Evolutionary conservation across 2,113 vertebrate genomes (phyloP).

Genomic region (Carlito syrichta): DNA sequence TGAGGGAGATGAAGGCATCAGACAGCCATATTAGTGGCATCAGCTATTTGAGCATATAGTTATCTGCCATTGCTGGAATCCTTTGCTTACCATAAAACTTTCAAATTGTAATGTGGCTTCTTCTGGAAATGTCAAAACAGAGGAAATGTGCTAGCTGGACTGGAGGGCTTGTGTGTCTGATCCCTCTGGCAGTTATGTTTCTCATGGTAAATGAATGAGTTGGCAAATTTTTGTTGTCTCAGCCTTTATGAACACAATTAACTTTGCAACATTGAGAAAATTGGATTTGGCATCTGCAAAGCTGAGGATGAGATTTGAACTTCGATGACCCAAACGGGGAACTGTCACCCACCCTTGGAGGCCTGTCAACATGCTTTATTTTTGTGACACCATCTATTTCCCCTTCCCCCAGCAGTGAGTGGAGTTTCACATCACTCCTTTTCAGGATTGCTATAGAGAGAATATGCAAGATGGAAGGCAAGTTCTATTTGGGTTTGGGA

Average conservation of each 20-base stretch:
- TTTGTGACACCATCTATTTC: background rate
- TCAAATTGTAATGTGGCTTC: background rate
- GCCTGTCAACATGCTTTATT: background rate
- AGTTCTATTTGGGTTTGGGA: background rate
- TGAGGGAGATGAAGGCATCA: too few relatives aligned
- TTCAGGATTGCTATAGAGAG: background rate
- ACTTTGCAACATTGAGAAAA: background rate
- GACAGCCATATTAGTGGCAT: background rate
- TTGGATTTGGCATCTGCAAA: background rate
- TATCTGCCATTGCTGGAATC: background rate
- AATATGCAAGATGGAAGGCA: background rate
- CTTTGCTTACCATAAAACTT: background rate
- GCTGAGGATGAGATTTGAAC: background rate
- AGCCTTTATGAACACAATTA: constrained; percentile 27
- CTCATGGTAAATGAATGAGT: constrained; percentile 38
- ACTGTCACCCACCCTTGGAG: background rate
- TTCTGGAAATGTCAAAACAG: background rate
- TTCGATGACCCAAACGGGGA: background rate
- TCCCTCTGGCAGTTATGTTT: background rate
- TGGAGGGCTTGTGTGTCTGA: background rate
- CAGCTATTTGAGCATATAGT: background rate
- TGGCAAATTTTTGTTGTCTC: constrained; percentile 32
- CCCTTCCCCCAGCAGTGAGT: background rate
- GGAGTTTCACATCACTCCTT: background rate
- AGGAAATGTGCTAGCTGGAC: background rate